Evolutionary conservation across 2,888 invertebrate genomes (phyloP), one percentile per base, ranked within the genome.

Genomic region (Aplocera efformata): DNA sequence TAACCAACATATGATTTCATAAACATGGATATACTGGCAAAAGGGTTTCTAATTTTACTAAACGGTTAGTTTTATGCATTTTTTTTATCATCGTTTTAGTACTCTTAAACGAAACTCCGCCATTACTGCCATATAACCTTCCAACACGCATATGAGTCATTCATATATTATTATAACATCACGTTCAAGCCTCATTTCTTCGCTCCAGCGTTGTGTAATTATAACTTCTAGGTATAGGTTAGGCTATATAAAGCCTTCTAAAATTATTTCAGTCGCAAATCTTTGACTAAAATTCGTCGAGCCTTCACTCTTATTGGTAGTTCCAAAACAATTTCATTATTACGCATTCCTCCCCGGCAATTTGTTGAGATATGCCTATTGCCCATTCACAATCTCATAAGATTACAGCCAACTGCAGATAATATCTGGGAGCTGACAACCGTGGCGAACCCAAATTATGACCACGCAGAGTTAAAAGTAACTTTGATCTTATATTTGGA

Each of bases 321-420:
- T 41, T 30, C 26, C 25, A 37, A 36, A 45, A 41, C 40, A 41
- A 45, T 45, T 45, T 45, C 35, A 33, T 41, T 45, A 45, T 33
- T 39, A 23, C 36, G 29, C 29, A 44, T 44, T 44, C 44, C 39
- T 7, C 5, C 21, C 30, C 9, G 20, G 24, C 20, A 33, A 37
- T 43, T 45, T 36, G 40, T 32, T 36, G 24, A 22, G 29, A 30
- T 31, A 32, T 17, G 31, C 31, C 28, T 42, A 35, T 45, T 32
- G 39, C 38, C 34, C 36, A 41, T 29, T 41, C 25, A 35, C 22
- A 37, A 41, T 41, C 24, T 31, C 32, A n/a, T 8, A 28, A 35
- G 44, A 48, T 45, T 30, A 39, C 38, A 34, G 24, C 32, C 28
- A 32, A 32, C 33, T 25, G 27, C 26, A 33, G 30, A 39, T 35